Conservation (phyloP, 2,888 invertebrate genomes). For the Patella depressa region DNA sequence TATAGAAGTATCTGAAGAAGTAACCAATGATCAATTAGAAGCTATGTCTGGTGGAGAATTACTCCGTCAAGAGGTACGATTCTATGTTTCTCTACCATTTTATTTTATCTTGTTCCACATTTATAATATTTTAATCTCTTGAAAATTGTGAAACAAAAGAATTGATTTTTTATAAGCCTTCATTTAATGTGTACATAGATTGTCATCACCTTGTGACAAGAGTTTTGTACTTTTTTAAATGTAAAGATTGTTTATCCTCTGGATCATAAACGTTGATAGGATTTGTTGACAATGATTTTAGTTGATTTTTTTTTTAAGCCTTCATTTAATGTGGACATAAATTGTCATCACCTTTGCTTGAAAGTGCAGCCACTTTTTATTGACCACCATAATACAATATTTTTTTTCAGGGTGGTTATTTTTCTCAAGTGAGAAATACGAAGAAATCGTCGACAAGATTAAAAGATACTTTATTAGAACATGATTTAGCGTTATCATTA, state of each 20-base stretch:
- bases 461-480: slow-evolving; percentile 94
- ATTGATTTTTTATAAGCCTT: too few relatives aligned
- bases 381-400: not conserved
- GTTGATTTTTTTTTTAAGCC: too few relatives aligned
- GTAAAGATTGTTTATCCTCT: too few relatives aligned
- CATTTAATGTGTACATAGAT: not conserved
- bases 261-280: too few relatives aligned
- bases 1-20: slow-evolving; percentile 95
- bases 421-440: slow-evolving; percentile 95
- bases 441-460: slow-evolving; percentile 94
- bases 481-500: slow-evolving; percentile 88
- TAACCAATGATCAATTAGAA: slow-evolving; percentile 95
- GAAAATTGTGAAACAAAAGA: too few relatives aligned
- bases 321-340: too few relatives aligned
- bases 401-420: slow-evolving; percentile 88
- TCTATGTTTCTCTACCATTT: not conserved
- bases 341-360: not conserved
- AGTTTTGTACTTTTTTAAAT: too few relatives aligned
- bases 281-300: too few relatives aligned
- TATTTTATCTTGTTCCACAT: too few relatives aligned
- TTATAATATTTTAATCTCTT: too few relatives aligned
- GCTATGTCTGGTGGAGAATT: slow-evolving; percentile 98
- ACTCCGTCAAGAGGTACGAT: slow-evolving; percentile 87
- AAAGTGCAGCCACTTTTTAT: too few relatives aligned
- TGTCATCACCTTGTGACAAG: too few relatives aligned